These are phyloP conservation scores for Eulemur mongoz DNA, from an alignment of 2,797 vertebrate species.

Conservation along the genomic window DNA sequence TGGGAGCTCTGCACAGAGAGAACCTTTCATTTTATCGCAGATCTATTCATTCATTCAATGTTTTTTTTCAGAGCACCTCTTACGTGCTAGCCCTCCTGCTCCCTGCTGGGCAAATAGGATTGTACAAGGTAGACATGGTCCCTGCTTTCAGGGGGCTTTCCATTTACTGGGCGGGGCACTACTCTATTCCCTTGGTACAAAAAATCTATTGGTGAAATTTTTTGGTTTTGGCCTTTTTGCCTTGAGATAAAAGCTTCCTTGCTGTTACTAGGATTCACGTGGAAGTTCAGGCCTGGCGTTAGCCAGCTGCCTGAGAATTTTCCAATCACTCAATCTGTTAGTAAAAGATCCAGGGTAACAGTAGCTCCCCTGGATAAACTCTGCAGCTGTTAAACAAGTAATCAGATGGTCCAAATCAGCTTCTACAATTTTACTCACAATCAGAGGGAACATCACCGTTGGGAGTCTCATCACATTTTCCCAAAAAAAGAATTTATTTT, in stretches of 20 bases:
- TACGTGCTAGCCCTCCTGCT: neutral
- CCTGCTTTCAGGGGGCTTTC: neutral
- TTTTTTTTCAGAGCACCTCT: neutral
- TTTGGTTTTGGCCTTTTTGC: neutral
- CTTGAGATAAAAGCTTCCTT: neutral
- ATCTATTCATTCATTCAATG: neutral
- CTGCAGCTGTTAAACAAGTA: conserved; percentile 45
- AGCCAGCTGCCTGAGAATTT: neutral
- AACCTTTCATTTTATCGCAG: neutral
- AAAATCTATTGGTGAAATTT: neutral
- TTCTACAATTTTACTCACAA: conserved; percentile 11
- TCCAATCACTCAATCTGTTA: conserved; percentile 32
- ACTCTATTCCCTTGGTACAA: neutral
- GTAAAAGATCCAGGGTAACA: neutral
- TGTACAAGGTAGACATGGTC: neutral
- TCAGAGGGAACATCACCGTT: conserved; percentile 8
- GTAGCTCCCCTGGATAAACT: conserved; percentile 14
- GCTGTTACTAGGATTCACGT: neutral
- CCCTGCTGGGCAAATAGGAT: neutral
- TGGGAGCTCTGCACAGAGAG: neutral
- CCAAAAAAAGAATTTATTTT: conserved; percentile 17
- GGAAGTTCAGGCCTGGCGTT: neutral
- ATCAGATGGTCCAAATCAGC: conserved; percentile 61
- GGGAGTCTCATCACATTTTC: conserved; percentile 45
- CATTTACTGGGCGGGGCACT: neutral